These are phyloP conservation scores for Pyrgilauda ruficollis DNA, from an alignment of 2,113 vertebrate species.

Conservation along the genomic window DNA sequence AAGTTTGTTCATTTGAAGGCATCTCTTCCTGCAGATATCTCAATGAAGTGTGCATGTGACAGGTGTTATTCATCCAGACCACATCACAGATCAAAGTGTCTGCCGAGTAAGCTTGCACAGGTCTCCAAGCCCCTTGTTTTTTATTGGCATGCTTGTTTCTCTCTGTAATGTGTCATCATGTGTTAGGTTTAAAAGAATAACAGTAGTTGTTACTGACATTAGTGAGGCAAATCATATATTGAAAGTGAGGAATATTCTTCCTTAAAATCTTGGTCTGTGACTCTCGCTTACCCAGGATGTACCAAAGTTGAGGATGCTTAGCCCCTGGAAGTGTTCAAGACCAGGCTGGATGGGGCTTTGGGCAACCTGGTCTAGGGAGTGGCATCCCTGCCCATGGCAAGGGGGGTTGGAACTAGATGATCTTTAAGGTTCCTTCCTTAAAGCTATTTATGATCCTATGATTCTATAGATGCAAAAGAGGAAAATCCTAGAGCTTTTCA, in stretches of 20 bases:
- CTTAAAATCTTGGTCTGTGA: neutral
- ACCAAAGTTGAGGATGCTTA: neutral
- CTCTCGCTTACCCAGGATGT: neutral
- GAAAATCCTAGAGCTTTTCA: neutral
- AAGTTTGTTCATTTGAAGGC: neutral
- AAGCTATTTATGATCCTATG: neutral
- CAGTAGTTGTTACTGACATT: neutral
- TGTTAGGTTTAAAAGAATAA: neutral
- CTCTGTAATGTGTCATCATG: neutral
- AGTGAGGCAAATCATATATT: neutral
- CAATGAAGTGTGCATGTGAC: neutral
- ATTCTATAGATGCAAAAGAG: neutral
- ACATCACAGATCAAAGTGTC: neutral
- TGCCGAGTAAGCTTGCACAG: accelerated
- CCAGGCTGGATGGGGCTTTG: neutral
- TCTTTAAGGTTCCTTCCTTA: neutral
- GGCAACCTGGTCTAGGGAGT: neutral
- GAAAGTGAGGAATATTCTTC: neutral
- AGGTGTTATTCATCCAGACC: neutral
- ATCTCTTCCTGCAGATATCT: neutral
- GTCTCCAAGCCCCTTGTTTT: neutral
- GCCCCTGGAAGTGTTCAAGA: neutral
- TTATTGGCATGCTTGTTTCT: neutral
- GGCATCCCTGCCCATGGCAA: neutral
- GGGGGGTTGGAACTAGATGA: neutral